Conservation (phyloP, 2,113 vertebrate species). For the Calypte anna region DNA sequence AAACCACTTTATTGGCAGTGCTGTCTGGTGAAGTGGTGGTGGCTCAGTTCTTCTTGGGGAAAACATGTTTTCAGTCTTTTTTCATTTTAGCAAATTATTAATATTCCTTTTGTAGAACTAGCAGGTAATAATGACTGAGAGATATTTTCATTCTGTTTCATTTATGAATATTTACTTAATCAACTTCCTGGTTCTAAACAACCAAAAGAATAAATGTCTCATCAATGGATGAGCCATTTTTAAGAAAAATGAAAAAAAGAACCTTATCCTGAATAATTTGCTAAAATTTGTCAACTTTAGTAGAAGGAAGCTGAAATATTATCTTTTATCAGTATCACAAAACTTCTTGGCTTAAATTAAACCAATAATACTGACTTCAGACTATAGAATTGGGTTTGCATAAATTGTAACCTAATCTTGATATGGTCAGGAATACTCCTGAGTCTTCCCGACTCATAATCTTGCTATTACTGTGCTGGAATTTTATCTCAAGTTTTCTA, state of each 20-base stretch:
- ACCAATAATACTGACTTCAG: not conserved
- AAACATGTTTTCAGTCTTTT: not conserved
- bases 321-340: not conserved
- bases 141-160: not conserved
- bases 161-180: not conserved
- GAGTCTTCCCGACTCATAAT: not conserved
- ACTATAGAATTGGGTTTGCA: not conserved
- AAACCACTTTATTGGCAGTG: not conserved
- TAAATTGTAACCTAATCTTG: not conserved
- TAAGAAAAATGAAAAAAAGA: not conserved
- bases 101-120: not conserved
- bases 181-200: not conserved
- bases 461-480: not conserved
- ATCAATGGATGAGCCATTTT: not conserved
- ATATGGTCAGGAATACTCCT: not conserved
- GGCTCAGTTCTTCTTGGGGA: not conserved
- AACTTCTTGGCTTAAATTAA: not conserved
- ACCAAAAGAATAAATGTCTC: not conserved
- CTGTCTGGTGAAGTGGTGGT: not conserved
- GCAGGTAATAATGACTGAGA: not conserved
- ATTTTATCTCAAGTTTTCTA: not conserved
- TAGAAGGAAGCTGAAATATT: not conserved
- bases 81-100: not conserved
- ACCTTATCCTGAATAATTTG: not conserved
- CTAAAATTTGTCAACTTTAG: not conserved